These are phyloP conservation scores for Mimachlamys varia DNA, from an alignment of 2,888 invertebrate genomes.

Conservation along the genomic window DNA sequence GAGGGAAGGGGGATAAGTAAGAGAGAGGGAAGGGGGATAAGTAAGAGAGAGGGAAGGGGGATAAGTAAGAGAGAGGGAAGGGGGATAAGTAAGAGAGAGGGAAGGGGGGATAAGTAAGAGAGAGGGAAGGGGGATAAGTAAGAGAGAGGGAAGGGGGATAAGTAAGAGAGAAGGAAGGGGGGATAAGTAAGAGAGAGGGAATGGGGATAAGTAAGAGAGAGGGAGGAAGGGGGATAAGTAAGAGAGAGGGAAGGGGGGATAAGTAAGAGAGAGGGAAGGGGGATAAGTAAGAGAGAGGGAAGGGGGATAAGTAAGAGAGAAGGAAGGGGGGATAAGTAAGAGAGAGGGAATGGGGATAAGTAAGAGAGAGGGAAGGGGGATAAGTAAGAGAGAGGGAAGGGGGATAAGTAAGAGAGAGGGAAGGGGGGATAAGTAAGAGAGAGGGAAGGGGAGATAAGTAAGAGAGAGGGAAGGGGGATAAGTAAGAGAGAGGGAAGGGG, in stretches of 20 bases:
- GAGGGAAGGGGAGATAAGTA: background rate
- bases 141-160: background rate
- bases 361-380: background rate
- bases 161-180: background rate
- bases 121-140: background rate
- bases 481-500: background rate
- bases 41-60: background rate
- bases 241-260: background rate
- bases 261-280: background rate
- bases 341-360: background rate
- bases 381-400: background rate
- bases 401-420: background rate
- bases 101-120: background rate
- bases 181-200: background rate
- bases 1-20: background rate
- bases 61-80: background rate
- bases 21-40: background rate
- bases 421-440: background rate
- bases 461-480: background rate
- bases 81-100: background rate
- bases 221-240: background rate
- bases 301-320: background rate
- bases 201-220: background rate
- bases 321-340: background rate
- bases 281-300: background rate